These are phyloP conservation scores for Diprion similis DNA, from an alignment of 1,140 invertebrate species.

Conservation along the genomic window DNA sequence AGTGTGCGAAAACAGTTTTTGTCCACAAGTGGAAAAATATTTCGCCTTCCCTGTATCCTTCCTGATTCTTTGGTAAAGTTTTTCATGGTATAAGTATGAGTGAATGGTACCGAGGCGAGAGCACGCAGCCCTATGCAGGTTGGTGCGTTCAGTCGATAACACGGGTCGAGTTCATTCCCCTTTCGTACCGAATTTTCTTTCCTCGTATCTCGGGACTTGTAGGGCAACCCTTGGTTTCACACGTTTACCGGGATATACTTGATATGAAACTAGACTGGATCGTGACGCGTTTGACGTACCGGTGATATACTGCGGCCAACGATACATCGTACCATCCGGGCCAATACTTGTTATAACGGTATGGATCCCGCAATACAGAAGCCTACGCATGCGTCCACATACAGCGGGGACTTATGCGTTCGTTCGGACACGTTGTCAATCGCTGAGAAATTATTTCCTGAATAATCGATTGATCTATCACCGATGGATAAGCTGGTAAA, in stretches of 20 bases:
- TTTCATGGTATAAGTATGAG: neutral
- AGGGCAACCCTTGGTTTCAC: neutral
- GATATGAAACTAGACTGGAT: neutral
- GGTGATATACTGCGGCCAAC: neutral
- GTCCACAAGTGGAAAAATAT: neutral
- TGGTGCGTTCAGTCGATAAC: slow-evolving; percentile 4
- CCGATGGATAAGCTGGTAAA: too few relatives aligned
- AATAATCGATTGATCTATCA: too few relatives aligned
- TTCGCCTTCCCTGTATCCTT: neutral
- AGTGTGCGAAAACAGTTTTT: too few relatives aligned
- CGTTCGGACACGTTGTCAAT: too few relatives aligned
- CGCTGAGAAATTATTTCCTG: too few relatives aligned
- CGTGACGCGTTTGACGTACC: neutral
- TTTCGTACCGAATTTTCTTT: neutral
- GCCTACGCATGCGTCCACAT: too few relatives aligned
- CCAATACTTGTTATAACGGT: too few relatives aligned
- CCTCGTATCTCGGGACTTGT: neutral
- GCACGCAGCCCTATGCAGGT: neutral
- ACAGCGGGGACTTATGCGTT: too few relatives aligned
- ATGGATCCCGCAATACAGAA: too few relatives aligned
- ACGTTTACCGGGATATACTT: neutral
- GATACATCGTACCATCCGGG: too few relatives aligned
- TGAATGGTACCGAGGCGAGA: neutral
- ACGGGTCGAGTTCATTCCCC: slow-evolving; percentile 1
- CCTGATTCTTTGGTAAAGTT: neutral